Evolutionary conservation across 2,797 vertebrate genomes (phyloP).

Genomic region (Coregonus ussuriensis): DNA sequence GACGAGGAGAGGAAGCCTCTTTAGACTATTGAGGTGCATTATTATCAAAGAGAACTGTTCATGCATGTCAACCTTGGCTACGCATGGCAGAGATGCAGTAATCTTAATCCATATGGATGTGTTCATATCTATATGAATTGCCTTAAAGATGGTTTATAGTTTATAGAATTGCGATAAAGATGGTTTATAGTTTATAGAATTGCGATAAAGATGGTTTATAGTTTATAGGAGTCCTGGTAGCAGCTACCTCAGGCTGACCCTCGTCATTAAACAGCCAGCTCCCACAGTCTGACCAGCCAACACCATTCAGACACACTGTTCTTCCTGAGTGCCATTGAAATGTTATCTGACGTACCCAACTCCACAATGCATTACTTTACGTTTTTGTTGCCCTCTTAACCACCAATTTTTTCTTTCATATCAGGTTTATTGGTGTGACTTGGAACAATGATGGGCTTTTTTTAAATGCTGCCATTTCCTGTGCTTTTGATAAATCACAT

Average conservation of each 20-base stretch:
- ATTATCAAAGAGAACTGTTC: not conserved
- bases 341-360: not conserved
- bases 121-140: too few species aligned
- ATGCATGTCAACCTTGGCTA: not conserved
- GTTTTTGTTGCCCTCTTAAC: not conserved
- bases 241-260: not conserved
- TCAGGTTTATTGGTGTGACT: not conserved
- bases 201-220: not conserved
- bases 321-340: not conserved
- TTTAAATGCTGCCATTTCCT: constrained; percentile 6
- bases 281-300: not conserved
- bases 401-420: not conserved
- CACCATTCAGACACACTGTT: not conserved
- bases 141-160: too few species aligned
- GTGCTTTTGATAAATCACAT: not conserved
- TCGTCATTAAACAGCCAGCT: not conserved
- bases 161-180: not conserved
- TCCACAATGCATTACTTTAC: not conserved
- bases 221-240: not conserved
- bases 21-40: not conserved
- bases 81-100: not conserved
- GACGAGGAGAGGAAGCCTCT: not conserved
- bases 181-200: too few species aligned
- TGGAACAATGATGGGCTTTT: not conserved
- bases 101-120: too few species aligned